Percentiles rank a stretch among this genome's conserved stretches.
phyloP scores from a whole-genome alignment of 2,113 vertebrate genomes.

The Martes martes region DNA sequence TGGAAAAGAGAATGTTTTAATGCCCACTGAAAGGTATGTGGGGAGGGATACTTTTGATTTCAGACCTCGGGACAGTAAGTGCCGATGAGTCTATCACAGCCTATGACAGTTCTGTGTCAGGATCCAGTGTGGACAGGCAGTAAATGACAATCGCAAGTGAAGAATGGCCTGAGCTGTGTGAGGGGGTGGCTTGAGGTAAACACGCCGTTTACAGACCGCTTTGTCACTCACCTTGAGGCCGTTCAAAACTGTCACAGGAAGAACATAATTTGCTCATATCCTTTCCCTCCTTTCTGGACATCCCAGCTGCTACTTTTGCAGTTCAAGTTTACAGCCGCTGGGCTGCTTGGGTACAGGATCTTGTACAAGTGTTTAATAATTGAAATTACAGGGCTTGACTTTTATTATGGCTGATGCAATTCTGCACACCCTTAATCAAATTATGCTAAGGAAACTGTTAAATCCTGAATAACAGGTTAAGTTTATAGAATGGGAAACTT shows the following conservation, averaged over 20 bases:
- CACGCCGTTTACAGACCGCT: neutral
- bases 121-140: neutral
- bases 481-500: constrained; percentile 28
- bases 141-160: neutral
- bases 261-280: neutral
- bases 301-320: neutral
- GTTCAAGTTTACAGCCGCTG: neutral
- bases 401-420: constrained; percentile 21
- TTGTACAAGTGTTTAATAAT: constrained; percentile 57
- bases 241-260: neutral
- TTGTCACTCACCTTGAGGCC: neutral
- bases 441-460: constrained; percentile 54
- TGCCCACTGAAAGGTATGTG: neutral
- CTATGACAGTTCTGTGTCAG: neutral
- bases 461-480: constrained; percentile 20
- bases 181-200: neutral
- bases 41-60: neutral
- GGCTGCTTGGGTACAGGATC: neutral
- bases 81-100: neutral
- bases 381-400: constrained; percentile 35
- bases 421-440: constrained; percentile 25
- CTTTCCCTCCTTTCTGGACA: neutral
- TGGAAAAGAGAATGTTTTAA: neutral
- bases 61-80: neutral
- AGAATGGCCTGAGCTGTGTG: neutral